Evolutionary conservation across 2,888 invertebrate species (phyloP), one percentile per base, ranked within the genome.

Genomic region (Brenthis hecate): DNA sequence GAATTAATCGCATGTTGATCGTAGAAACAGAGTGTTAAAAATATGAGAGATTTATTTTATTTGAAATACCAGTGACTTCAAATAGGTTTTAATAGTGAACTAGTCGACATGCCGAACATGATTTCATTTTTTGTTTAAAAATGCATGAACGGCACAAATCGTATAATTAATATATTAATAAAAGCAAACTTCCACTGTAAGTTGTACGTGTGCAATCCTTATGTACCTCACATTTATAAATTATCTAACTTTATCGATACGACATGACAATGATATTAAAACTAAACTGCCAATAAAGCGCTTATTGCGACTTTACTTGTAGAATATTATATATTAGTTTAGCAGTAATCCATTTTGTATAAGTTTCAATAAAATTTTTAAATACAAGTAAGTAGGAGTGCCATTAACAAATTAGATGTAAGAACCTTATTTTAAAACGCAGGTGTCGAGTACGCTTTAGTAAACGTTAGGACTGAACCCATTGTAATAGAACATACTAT

Each of bases 31-130:
- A 70, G 60, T 70, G 53, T 70, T 72, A 72, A 67, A 28, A 63
- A 67, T 67, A 67, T 64, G 64, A 69, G 56, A 64, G 53, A 64
- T 64, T 55, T 54, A 58, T 69, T 68, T 69, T 43, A 68, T 68
- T 69, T 66, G 71, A 71, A 71, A 72, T 72, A 72, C 64, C 72
- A 69, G 72, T 72, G 72, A 72, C 72, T 72, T 72, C 72, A 71
- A 69, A 61, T 61, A 16, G 16, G 14, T 19, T 32, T 54, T 54
- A 43, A 53, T 16, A 43, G 36, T n/a, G 53, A 32, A 19, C 19
- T 53, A 6, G 28, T 53, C 28, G 13, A 61, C 28, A 28, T 51
- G 4, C 28, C 48, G 51, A 51, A 36, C 16, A 51, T 61, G 28
- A 14, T 36, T 43, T 62, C 19, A 54, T 19, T 62, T 53, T 62